phyloP scores from a whole-genome alignment of 1,140 invertebrate species.

The Pararge aegeria region DNA sequence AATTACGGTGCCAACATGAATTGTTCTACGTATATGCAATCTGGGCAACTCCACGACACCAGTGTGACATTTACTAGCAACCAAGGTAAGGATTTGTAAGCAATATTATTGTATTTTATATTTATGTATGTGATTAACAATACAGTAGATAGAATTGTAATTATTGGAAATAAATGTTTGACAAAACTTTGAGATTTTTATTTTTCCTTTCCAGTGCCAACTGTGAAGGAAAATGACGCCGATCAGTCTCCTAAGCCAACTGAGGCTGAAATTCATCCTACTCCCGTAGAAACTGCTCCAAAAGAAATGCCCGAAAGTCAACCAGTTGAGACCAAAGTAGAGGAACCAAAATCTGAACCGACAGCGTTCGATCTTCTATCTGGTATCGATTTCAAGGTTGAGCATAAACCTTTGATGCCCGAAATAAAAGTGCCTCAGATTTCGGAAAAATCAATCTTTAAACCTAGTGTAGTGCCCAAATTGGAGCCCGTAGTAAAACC shows the following conservation, averaged over 20 bases:
- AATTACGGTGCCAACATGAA: conserved; percentile 55
- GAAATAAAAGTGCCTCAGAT: conserved; percentile 80
- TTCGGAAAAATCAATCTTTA: conserved; percentile 66
- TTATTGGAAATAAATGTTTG: conserved; percentile 55
- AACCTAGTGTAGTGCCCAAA: conserved; percentile 42
- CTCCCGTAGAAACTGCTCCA: conserved; percentile 15
- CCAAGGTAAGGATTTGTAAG: conserved; percentile 61
- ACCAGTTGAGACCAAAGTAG: conserved; percentile 26
- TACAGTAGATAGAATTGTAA: conserved; percentile 32
- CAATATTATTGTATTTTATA: conserved; percentile 21
- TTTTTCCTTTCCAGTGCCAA: conserved; percentile 66
- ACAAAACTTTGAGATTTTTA: conserved; percentile 54
- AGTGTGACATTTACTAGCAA: conserved; percentile 52
- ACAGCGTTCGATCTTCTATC: conserved; percentile 88
- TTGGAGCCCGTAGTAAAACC: conserved; percentile 48
- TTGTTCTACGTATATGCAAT: conserved; percentile 65
- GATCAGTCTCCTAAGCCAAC: conserved; percentile 28
- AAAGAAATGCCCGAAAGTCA: conserved; percentile 27
- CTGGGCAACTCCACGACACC: conserved; percentile 44
- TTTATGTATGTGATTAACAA: conserved; percentile 6
- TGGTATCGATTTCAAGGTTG: conserved; percentile 87
- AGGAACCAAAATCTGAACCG: conserved; percentile 57
- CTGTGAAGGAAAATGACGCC: conserved; percentile 45
- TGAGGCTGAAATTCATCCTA: background rate
- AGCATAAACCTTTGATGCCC: conserved; percentile 84